phyloP scores from a whole-genome alignment of 2,113 vertebrate species.

The Varanus komodoensis region DNA sequence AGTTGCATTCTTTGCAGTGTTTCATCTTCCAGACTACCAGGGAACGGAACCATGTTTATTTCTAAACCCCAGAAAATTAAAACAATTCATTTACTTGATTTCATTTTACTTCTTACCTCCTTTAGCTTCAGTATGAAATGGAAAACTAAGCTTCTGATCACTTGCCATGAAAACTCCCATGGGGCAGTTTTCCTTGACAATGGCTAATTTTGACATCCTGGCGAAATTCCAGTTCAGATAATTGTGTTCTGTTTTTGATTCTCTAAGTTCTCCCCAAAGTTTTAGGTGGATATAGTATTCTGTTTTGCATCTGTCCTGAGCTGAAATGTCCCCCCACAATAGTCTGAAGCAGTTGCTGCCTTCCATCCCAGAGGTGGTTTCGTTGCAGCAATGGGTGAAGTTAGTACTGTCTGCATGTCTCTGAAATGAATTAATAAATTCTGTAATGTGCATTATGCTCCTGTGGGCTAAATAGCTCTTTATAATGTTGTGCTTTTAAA shows the following conservation, averaged over 20 bases:
- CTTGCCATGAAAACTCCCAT: not conserved
- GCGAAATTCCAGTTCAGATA: conserved; percentile 43
- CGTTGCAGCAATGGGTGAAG: conserved; percentile 23
- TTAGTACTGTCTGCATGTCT: not conserved
- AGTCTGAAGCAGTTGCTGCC: not conserved
- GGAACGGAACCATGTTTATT: not conserved
- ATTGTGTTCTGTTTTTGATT: conserved; percentile 40
- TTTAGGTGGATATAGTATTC: conserved; percentile 39
- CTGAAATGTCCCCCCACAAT: not conserved
- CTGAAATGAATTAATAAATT: conserved; percentile 11
- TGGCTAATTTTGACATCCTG: conserved; percentile 47
- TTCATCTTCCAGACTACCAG: conserved; percentile 12
- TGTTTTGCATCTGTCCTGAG: conserved; percentile 53
- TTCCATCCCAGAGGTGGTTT: conserved; percentile 3
- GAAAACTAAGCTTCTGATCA: conserved; percentile 6
- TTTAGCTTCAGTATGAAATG: conserved; percentile 8
- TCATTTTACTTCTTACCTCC: conserved; percentile 38
- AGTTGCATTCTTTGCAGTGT: not conserved
- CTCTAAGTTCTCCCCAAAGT: conserved; percentile 33
- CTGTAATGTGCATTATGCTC: not conserved
- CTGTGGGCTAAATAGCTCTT: not conserved
- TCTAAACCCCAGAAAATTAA: conserved; percentile 15
- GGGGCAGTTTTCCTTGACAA: conserved; percentile 8
- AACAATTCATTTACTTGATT: not conserved
- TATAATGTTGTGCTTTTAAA: not conserved